phyloP scores from a whole-genome alignment of 2,888 invertebrate genomes.

The Sipha maydis region DNA sequence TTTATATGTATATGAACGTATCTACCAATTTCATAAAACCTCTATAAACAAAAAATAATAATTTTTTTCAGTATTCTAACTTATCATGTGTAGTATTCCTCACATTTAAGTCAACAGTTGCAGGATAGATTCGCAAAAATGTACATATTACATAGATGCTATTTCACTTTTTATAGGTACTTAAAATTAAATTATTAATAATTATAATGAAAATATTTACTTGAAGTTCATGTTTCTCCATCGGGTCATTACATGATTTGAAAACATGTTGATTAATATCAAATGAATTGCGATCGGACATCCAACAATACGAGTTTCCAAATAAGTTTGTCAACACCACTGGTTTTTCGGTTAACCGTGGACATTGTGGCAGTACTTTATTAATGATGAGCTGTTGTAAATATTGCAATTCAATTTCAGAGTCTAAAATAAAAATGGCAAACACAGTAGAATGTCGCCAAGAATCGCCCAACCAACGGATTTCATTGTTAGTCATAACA shows the following conservation, averaged over 20 bases:
- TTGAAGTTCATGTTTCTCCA: conserved; percentile 64
- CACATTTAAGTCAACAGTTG: too few relatives aligned
- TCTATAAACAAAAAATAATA: too few relatives aligned
- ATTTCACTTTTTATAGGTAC: too few relatives aligned
- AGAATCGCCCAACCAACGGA: conserved; percentile 68
- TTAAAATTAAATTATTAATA: too few relatives aligned
- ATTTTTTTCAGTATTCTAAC: too few relatives aligned
- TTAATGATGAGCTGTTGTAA: conserved; percentile 69
- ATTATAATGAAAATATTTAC: conserved; percentile 41
- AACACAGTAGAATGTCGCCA: conserved; percentile 68
- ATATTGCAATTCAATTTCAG: conserved; percentile 67
- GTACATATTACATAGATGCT: too few relatives aligned
- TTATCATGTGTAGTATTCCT: too few relatives aligned
- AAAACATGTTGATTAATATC: conserved; percentile 70
- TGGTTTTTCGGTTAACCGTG: conserved; percentile 69
- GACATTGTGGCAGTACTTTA: conserved; percentile 68
- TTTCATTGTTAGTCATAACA: conserved; percentile 55
- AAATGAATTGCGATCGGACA: conserved; percentile 68
- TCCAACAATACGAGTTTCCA: conserved; percentile 69
- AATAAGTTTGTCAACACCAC: conserved; percentile 65
- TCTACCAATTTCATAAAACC: too few relatives aligned
- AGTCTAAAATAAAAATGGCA: conserved; percentile 69
- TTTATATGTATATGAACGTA: too few relatives aligned
- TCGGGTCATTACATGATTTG: conserved; percentile 65
- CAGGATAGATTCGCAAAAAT: too few relatives aligned